Evolutionary conservation across 1,140 invertebrate species (phyloP), one percentile per base, ranked within the genome.

Genomic region (Ganaspis sp.): DNA sequence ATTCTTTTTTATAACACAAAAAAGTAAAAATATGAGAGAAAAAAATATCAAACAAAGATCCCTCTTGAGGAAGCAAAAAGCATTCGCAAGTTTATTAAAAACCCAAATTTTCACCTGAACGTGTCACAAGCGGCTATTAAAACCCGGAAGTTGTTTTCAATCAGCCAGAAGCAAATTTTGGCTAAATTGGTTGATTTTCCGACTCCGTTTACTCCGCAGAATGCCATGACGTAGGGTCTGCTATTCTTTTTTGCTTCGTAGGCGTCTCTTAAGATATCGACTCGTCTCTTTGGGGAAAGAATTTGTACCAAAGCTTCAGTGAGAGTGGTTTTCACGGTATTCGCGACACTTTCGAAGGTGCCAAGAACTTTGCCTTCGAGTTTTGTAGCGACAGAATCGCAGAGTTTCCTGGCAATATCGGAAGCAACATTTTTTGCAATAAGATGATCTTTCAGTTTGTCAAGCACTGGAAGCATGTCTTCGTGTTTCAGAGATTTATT

Each of bases 151-250:
- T 97, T 96, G 90, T 99, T 99, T 92, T 99, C 98, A 81, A 99
- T 98, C 70, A 99, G 92, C 99, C 99, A 99, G 89, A 99, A 99
- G 87, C 98, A 98, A 74, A 99, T 99, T 94, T 99, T 99, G 1
- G 99, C 99, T 42, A 99, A 92, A 92, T 99, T 99, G 1, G 99
- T 99, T 0, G 98, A 99, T 88, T 99, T 99, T 69, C 99, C 99
- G 2, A 99, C 99, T 53, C 99, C 99, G 90, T 99, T 99, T 0
- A 99, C 99, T 69, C 99, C 99, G 92, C 99, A 99, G 88, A 99
- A 99, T 0, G 97, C 94, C 92, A 99, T 97, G 1, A 98, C 95
- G 90, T 98, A 99, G 0, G 99, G 98, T n/a, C 94, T 92, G 0
- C 92, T 92, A 79, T 95, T 92, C 70, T 95, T 93, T 83, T 96